Conservation (phyloP, 2,113 vertebrate genomes). For the Cichladusa arquata region DNA sequence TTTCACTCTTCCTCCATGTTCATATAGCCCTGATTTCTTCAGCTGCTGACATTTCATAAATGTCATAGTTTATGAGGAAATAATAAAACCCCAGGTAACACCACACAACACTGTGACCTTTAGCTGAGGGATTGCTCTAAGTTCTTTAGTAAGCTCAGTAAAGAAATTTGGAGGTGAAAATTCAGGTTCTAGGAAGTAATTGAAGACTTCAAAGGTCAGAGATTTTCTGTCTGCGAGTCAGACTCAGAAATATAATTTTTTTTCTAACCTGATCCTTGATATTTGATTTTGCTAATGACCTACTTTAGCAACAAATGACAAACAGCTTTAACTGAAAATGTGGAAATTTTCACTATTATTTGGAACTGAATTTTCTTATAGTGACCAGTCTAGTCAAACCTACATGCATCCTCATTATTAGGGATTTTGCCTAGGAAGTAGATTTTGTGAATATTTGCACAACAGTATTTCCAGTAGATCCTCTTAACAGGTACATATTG, state of each 20-base stretch:
- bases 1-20: neutral
- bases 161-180: slow-evolving; percentile 63
- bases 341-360: neutral
- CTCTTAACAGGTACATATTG: neutral
- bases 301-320: neutral
- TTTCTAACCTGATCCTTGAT: neutral
- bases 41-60: slow-evolving; percentile 72
- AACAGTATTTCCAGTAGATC: neutral
- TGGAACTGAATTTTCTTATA: neutral
- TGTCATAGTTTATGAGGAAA: slow-evolving; percentile 72
- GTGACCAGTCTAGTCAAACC: neutral
- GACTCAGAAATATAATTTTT: neutral
- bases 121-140: slow-evolving; percentile 56
- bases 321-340: neutral
- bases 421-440: neutral
- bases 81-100: slow-evolving; percentile 70
- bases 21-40: slow-evolving; percentile 25
- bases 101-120: slow-evolving; percentile 67
- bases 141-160: slow-evolving; percentile 48
- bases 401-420: neutral
- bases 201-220: slow-evolving; percentile 69
- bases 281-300: neutral
- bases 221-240: slow-evolving; percentile 27
- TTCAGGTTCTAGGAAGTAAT: slow-evolving; percentile 65
- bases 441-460: neutral